A percentile compares a stretch with the other conserved stretches of the same genome.
phyloP scores from a whole-genome alignment of 1,140 invertebrate species.

The Drosophila willistoni region DNA sequence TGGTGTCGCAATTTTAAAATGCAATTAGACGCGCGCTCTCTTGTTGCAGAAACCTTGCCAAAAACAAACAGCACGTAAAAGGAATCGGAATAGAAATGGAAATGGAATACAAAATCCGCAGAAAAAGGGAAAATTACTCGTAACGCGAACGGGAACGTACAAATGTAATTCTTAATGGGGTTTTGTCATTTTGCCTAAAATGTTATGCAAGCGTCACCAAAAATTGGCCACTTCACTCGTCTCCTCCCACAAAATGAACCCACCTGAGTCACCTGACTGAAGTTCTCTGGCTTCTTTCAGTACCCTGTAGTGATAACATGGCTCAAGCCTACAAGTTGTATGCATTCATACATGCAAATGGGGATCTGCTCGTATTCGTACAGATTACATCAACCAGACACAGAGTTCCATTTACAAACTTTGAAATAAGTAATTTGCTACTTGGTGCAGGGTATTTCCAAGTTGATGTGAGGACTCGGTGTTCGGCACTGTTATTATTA shows the following conservation, averaged over 20 bases:
- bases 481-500: slow-evolving; percentile 39
- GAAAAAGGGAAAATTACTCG: slow-evolving; percentile 44
- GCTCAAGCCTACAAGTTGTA: slow-evolving; percentile 12
- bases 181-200: slow-evolving; percentile 70
- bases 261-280: neutral
- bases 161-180: slow-evolving; percentile 65
- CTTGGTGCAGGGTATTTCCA: neutral
- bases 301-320: slow-evolving; percentile 23
- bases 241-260: neutral
- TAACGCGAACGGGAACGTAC: slow-evolving; percentile 22
- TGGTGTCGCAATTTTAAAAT: slow-evolving; percentile 82
- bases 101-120: slow-evolving; percentile 40
- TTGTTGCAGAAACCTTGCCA: slow-evolving; percentile 45
- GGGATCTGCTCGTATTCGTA: too few species aligned
- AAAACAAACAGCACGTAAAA: slow-evolving; percentile 44
- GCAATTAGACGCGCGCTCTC: slow-evolving; percentile 72
- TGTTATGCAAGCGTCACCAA: slow-evolving; percentile 41
- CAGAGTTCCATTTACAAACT: too few species aligned
- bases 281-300: neutral
- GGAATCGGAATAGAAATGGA: slow-evolving; percentile 46
- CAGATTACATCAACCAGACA: too few species aligned
- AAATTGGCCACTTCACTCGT: slow-evolving; percentile 4
- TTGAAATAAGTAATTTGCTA: too few species aligned
- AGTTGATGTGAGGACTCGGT: neutral
- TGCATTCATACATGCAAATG: too few species aligned